phyloP scores from a whole-genome alignment of 2,888 invertebrate genomes.

The Pristionchus maxplancki region DNA sequence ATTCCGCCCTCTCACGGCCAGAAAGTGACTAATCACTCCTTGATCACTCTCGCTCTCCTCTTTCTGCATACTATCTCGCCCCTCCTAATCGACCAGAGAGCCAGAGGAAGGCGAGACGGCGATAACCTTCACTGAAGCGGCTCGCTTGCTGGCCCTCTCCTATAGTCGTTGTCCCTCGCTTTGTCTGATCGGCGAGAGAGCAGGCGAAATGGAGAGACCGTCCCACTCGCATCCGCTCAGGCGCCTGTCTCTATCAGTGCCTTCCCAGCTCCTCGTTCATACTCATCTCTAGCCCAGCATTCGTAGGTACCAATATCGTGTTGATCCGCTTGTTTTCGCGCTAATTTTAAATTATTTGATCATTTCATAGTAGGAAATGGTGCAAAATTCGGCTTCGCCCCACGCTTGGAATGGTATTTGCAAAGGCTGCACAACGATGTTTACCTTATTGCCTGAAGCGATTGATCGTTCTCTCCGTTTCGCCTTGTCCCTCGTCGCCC shows the following conservation, averaged over 20 bases:
- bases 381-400: background rate
- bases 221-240: background rate
- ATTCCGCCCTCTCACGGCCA: constrained; percentile 28
- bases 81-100: background rate
- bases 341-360: background rate
- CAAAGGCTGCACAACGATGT: background rate
- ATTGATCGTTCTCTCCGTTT: background rate
- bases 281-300: background rate
- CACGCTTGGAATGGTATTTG: background rate
- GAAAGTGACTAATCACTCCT: background rate
- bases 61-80: background rate
- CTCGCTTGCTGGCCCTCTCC: background rate
- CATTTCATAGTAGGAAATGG: background rate
- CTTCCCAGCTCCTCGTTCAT: background rate
- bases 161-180: background rate
- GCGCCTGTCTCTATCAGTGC: background rate
- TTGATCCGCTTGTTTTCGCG: too few relatives aligned
- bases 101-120: background rate
- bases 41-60: constrained; percentile 4
- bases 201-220: too few relatives aligned
- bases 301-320: too few relatives aligned
- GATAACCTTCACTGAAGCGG: background rate
- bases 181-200: too few relatives aligned
- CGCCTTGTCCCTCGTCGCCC: background rate
- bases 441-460: background rate